Base-by-base conservation (phyloP, 2,888 invertebrate genomes). In the Cryptus armator region DNA sequence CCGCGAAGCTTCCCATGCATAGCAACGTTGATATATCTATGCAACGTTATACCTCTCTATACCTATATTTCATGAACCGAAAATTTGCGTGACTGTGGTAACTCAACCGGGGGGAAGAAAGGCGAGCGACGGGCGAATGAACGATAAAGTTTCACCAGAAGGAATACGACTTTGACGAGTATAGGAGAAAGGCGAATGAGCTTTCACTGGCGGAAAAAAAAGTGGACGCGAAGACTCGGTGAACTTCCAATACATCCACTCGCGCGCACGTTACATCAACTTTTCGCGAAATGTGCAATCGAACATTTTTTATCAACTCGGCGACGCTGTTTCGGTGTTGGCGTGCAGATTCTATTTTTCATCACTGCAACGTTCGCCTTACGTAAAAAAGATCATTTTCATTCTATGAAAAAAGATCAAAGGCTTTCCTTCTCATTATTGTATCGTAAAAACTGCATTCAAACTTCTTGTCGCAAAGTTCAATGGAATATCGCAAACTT, bases 151-250 rank as follows among this genome's bases (percentile, higher is more conserved):
- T 84, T 76, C 19, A 51, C 56, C 48, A 53, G 46, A 53, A 44
- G 76, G 66, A 76, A 76, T 71, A 59, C 64, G 66, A 80, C 80
- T 80, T 84, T 84, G 83, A 84, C 66, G 80, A 75, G 62, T 64
- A 24, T 53, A 29, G 7, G 32, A n/a, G 53, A 64, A 62, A 64
- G 56, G 32, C n/a, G 19, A 62, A 51, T n/a, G 56, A 56, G 76
- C 59, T 37, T 29, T 59, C 68, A 14, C 14, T 12, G 44, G 46
- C 24, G n/a, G n/a, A n/a, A 9, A 37, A 56, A 56, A 24, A 74
- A 53, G 66, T 14, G 51, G 43, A 67, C 48, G 46, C 53, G 6
- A 12, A 32, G 24, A 37, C 32, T 48, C 37, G 32, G 53, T 43
- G 29, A 80, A 80, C 81, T 75, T 81, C 59, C 75, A 67, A 59